phyloP scores from a whole-genome alignment of 1,140 invertebrate genomes.

The Drosophila murphyi region DNA sequence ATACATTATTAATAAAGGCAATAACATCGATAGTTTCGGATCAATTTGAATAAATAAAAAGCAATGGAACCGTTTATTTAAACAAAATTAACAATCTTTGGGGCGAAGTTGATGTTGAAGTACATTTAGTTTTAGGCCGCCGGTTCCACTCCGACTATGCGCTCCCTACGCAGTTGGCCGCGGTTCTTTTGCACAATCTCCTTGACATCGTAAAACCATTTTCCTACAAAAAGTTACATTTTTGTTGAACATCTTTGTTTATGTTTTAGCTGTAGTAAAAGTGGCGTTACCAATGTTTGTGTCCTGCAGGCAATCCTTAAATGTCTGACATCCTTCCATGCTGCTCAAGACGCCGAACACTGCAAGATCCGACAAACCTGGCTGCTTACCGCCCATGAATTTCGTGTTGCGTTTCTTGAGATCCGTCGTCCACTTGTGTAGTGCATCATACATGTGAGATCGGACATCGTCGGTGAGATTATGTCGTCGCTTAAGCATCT shows the following conservation, averaged over 20 bases:
- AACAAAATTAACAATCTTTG: conserved; percentile 57
- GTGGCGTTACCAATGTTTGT: conserved; percentile 87
- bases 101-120: conserved; percentile 25
- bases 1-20: not conserved
- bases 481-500: conserved; percentile 94
- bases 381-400: conserved; percentile 94
- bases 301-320: conserved; percentile 91
- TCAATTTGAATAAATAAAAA: conserved; percentile 28
- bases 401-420: conserved; percentile 89
- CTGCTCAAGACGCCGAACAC: conserved; percentile 97
- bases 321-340: conserved; percentile 97
- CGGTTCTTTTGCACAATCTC: conserved; percentile 85
- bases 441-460: conserved; percentile 94
- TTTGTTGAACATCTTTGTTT: not conserved
- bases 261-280: not conserved
- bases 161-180: conserved; percentile 80
- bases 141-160: conserved; percentile 50
- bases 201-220: conserved; percentile 86
- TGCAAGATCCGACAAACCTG: conserved; percentile 96
- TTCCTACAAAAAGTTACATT: conserved; percentile 46
- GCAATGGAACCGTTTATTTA: conserved; percentile 43
- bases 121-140: conserved; percentile 23
- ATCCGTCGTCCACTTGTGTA: conserved; percentile 91
- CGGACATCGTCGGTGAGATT: conserved; percentile 95
- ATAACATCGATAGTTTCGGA: conserved; percentile 1